Evolutionary conservation across 1,140 invertebrate genomes (phyloP).

Genomic region (Aphaenogaster rudis): DNA sequence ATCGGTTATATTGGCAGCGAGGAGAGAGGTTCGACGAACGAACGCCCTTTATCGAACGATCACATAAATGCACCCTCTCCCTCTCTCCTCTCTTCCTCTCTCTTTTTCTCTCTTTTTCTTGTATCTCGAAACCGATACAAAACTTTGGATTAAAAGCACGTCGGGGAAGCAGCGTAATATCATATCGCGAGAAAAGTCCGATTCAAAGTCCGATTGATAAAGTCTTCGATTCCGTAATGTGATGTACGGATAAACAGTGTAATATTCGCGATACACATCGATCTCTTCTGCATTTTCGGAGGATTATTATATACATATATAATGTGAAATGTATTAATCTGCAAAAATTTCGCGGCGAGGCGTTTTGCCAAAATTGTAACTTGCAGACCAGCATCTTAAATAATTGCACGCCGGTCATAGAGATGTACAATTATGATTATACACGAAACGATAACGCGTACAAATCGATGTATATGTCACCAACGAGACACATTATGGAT

Average conservation of each 20-base stretch:
- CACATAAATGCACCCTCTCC: conserved; percentile 67
- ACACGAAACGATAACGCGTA: conserved; percentile 5
- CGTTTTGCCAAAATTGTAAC: not conserved
- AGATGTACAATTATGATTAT: conserved; percentile 15
- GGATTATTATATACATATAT: not conserved
- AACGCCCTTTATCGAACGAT: conserved; percentile 70
- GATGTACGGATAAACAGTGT: not conserved
- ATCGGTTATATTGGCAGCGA: conserved; percentile 75
- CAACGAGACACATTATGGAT: conserved; percentile 48
- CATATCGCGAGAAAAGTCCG: not conserved
- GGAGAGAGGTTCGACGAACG: conserved; percentile 70
- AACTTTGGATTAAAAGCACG: conserved; percentile 45
- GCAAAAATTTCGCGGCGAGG: not conserved
- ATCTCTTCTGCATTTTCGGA: not conserved
- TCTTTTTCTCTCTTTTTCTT: not conserved
- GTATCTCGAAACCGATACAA: conserved; percentile 30
- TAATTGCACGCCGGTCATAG: not conserved
- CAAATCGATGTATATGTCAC: conserved; percentile 27
- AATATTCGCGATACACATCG: conserved; percentile 2
- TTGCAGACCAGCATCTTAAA: not conserved
- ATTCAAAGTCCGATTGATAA: conserved; percentile 13
- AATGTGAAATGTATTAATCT: not conserved
- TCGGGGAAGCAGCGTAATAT: not conserved
- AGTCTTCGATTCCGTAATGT: not conserved
- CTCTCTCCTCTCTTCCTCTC: conserved; percentile 14